A percentile compares a stretch with the other conserved stretches of the same genome.
phyloP scores from a whole-genome alignment of 2,797 vertebrate genomes.

The Nasua narica region DNA sequence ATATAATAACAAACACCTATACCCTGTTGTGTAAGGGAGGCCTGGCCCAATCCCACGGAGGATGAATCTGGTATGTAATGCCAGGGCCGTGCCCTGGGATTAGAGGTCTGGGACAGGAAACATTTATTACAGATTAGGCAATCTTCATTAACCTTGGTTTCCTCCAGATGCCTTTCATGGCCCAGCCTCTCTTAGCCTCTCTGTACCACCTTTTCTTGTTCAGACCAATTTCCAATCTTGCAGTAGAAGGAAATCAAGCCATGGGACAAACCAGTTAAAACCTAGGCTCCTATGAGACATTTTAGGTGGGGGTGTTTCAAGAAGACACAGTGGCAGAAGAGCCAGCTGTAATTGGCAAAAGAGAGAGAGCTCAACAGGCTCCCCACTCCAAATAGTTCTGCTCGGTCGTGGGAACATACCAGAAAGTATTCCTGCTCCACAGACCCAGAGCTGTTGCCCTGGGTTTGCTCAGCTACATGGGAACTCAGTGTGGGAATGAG shows the following conservation, averaged over 20 bases:
- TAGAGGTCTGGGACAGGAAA: neutral
- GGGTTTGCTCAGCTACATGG: conserved; percentile 85
- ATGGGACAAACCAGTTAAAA: neutral
- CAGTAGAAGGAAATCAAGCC: neutral
- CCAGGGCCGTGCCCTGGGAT: neutral
- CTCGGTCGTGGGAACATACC: conserved; percentile 58
- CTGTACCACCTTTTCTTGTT: neutral
- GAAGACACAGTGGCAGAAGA: conserved; percentile 55
- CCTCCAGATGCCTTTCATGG: neutral
- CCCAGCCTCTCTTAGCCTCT: neutral
- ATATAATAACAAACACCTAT: neutral
- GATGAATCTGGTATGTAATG: neutral
- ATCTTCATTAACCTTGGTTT: neutral
- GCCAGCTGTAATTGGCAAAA: conserved; percentile 58
- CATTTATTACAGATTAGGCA: neutral
- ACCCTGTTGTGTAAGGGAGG: neutral
- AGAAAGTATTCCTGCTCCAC: conserved; percentile 42
- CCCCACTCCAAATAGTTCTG: conserved; percentile 50
- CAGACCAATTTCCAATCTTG: neutral
- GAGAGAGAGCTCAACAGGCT: conserved; percentile 67
- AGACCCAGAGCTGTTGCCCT: conserved; percentile 72
- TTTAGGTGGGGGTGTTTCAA: conserved; percentile 41
- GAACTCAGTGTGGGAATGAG: conserved; percentile 80
- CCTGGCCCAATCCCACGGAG: neutral
- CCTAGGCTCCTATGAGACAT: neutral